A percentile compares a stretch with the other conserved stretches of the same genome.
phyloP scores from a whole-genome alignment of 2,797 vertebrate genomes.

The Decapterus maruadsi region DNA sequence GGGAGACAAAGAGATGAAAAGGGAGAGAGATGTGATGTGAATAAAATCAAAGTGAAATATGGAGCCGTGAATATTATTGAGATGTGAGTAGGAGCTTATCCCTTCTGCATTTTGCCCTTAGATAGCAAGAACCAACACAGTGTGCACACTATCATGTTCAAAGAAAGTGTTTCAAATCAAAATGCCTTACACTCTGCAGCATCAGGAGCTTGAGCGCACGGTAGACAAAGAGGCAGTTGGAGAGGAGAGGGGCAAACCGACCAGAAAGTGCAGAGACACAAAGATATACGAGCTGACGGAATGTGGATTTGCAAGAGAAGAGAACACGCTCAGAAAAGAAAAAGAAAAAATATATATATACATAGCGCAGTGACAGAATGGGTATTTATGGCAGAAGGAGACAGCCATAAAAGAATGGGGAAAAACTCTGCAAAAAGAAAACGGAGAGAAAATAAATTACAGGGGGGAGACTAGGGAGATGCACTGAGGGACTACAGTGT shows the following conservation, averaged over 20 bases:
- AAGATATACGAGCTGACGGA: conserved; percentile 9
- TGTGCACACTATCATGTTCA: conserved; percentile 37
- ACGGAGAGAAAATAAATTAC: conserved; percentile 6
- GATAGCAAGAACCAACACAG: conserved; percentile 63
- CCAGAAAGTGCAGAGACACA: conserved; percentile 28
- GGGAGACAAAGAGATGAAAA: conserved; percentile 77
- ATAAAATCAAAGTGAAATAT: conserved; percentile 77
- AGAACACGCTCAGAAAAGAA: conserved; percentile 23
- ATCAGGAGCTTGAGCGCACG: conserved; percentile 33
- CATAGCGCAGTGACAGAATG: conserved; percentile 25
- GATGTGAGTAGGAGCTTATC: conserved; percentile 71
- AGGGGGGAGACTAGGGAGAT: conserved; percentile 9
- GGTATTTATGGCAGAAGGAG: conserved; percentile 25
- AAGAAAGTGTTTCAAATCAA: conserved; percentile 61
- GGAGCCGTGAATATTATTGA: conserved; percentile 65
- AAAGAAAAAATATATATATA: not conserved
- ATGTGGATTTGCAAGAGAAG: conserved; percentile 20
- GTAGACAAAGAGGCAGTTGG: conserved; percentile 37
- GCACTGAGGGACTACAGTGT: not conserved
- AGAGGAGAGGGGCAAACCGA: conserved; percentile 22
- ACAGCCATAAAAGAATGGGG: conserved; percentile 18
- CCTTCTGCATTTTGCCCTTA: conserved; percentile 63
- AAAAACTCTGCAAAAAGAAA: conserved; percentile 20
- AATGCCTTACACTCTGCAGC: conserved; percentile 42
- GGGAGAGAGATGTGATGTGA: conserved; percentile 70